Base-by-base conservation (phyloP, 2,888 invertebrate genomes). In the Cosmia pyralina region DNA sequence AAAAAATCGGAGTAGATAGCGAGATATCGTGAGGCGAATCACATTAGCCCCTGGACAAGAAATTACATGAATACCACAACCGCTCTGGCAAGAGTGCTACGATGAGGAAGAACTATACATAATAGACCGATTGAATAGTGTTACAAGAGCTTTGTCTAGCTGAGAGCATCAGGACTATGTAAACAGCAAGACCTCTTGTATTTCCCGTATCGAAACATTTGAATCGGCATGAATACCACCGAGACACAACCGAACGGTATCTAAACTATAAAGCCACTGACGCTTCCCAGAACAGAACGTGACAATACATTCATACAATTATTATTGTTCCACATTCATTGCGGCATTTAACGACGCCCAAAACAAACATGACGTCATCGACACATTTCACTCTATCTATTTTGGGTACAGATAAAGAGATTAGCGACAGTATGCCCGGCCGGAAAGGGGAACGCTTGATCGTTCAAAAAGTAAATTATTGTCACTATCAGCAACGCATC, bases 341-440 rank as follows among this genome's bases (percentile, higher is more conserved):
- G 66, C 55, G 58, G 34, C 82, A 62, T 81, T 75, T 58, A 71
- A 66, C 69, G 64, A 75, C 69, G 69, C 77, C 66, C 65, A 76
- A 81, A 81, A 81, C 82, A 84, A 75, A 71, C 46, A 72, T 70
- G 80, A 81, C 83, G 77, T 80, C 80, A 83, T 62, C 63, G 52
- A 34, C 57, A 82, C 82, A 82, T 79, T 82, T 79, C 69, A 75
- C 75, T 69, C 53, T 75, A 72, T 80, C 69, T 74, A 83, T 74
- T 83, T 74, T 77, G 68, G 71, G 57, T 72, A 72, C 64, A 72
- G 80, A 80, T 83, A 83, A 77, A 74, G 71, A 80, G 83, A 80
- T 83, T 75, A 83, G 62, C 63, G 58, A 34, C 71, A 55, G 60
- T 65, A 65, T 69, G 67, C 64, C 69, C 46, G 59, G 60, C 63